Conservation (phyloP, 1,140 invertebrate genomes). For the Aphelinus certus region DNA sequence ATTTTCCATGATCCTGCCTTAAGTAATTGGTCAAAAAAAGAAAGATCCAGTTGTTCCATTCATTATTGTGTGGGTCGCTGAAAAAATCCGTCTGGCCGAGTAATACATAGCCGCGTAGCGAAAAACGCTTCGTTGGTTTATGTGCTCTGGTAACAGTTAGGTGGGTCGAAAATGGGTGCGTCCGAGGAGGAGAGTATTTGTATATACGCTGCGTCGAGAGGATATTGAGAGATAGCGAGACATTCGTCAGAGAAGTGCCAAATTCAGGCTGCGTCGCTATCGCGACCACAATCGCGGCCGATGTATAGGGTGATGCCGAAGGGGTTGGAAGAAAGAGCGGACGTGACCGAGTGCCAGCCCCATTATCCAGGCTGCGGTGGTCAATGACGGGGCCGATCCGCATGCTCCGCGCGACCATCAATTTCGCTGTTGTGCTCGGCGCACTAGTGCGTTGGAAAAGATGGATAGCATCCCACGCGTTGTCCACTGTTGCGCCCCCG, state of each 20-base stretch:
- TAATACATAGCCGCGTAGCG: no score
- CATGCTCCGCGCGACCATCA: neutral
- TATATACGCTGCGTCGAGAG: neutral
- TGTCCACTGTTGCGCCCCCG: no score
- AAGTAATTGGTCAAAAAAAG: no score
- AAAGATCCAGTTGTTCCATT: no score
- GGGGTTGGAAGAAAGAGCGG: slow-evolving; percentile 19
- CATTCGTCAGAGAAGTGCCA: slow-evolving; percentile 13
- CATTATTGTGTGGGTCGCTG: no score
- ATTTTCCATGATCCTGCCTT: no score
- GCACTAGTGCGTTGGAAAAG: no score
- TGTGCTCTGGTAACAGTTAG: no score
- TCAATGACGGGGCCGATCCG: neutral
- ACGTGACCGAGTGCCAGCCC: slow-evolving; percentile 8
- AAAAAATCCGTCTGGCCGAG: no score
- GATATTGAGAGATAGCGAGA: slow-evolving; percentile 6
- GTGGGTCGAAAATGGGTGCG: neutral
- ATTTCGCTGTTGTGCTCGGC: neutral
- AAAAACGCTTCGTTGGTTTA: no score
- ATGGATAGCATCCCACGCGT: no score
- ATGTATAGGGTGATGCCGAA: neutral
- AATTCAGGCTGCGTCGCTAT: slow-evolving; percentile 7
- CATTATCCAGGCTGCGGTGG: neutral
- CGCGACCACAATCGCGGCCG: neutral
- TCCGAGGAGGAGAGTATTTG: neutral